A percentile compares a stretch with the other conserved stretches of the same genome.
Conservation (phyloP, 64 coral and sea anemone species). For the Acropora tenuis region DNA sequence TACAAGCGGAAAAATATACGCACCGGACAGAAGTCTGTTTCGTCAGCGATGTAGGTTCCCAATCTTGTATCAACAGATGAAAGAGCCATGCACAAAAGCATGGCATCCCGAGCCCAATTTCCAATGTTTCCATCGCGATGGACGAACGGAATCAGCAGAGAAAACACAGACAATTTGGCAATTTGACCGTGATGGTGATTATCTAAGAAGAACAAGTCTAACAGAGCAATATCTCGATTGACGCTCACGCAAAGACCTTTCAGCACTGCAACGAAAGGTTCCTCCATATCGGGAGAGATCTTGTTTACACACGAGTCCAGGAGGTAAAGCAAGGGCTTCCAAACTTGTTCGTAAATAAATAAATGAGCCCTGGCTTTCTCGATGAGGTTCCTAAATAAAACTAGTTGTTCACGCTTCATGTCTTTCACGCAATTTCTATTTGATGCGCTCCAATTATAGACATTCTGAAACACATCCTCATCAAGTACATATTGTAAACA, state of each 20-base stretch:
- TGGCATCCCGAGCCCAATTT: slow-evolving; percentile 83
- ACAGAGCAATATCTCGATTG: slow-evolving; percentile 87
- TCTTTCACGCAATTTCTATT: slow-evolving; percentile 65
- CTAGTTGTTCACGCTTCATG: slow-evolving; percentile 88
- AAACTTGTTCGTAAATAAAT: slow-evolving; percentile 90
- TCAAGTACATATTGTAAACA: slow-evolving; percentile 91
- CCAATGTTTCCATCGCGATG: slow-evolving; percentile 93
- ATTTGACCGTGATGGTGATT: slow-evolving; percentile 77
- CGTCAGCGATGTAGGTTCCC: slow-evolving; percentile 86
- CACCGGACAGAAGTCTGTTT: slow-evolving; percentile 98
- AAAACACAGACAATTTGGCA: slow-evolving; percentile 91
- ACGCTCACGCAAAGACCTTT: slow-evolving; percentile 95
- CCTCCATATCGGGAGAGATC: slow-evolving; percentile 80
- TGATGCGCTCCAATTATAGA: slow-evolving; percentile 75
- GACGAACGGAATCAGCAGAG: slow-evolving; percentile 87
- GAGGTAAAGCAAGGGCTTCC: slow-evolving; percentile 89
- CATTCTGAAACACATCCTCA: slow-evolving; percentile 73
- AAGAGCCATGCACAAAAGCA: slow-evolving; percentile 92
- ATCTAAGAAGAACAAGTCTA: slow-evolving; percentile 90
- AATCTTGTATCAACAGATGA: slow-evolving; percentile 88
- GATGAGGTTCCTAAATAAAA: slow-evolving; percentile 88
- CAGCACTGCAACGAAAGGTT: slow-evolving; percentile 87
- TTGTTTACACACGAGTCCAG: slow-evolving; percentile 83
- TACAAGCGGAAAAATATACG: slow-evolving; percentile 15
- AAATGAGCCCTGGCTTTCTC: slow-evolving; percentile 79